Percentiles rank a stretch among this genome's conserved stretches.
Conservation (phyloP, 1,140 invertebrate genomes). For the Tetranychus urticae region DNA sequence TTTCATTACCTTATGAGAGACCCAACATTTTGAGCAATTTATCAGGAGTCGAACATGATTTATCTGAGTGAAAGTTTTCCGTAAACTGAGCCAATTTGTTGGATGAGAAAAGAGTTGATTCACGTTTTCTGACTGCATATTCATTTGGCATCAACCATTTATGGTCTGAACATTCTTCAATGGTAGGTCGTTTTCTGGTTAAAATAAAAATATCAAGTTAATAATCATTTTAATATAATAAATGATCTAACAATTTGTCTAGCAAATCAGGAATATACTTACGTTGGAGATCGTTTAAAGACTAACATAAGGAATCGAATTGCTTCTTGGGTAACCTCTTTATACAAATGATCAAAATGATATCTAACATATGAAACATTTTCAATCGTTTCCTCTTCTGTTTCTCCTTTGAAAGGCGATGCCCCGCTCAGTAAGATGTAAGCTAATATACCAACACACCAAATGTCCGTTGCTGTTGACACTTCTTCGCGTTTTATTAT, state of each 20-base stretch:
- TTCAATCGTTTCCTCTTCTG: constrained; percentile 56
- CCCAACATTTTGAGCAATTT: neutral
- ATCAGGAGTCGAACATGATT: neutral
- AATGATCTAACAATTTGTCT: neutral
- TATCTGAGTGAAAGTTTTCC: neutral
- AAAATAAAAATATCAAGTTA: constrained; percentile 11
- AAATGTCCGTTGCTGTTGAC: constrained; percentile 75
- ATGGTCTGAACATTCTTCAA: constrained; percentile 82
- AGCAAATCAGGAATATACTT: constrained; percentile 17
- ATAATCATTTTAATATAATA: neutral
- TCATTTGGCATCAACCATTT: constrained; percentile 76
- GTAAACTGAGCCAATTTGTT: constrained; percentile 14
- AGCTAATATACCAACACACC: constrained; percentile 73
- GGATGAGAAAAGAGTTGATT: constrained; percentile 58
- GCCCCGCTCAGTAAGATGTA: constrained; percentile 83
- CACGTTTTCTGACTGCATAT: constrained; percentile 72
- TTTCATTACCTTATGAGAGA: neutral
- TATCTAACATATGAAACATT: constrained; percentile 83
- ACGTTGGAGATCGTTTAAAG: constrained; percentile 77
- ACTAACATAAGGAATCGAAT: constrained; percentile 80
- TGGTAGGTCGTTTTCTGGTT: constrained; percentile 63
- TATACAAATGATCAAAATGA: constrained; percentile 76
- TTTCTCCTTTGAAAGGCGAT: constrained; percentile 64
- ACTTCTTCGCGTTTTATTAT: constrained; percentile 49
- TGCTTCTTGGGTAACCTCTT: constrained; percentile 77